phyloP scores from a whole-genome alignment of 2,888 invertebrate species.

The Pomacea canaliculata region DNA sequence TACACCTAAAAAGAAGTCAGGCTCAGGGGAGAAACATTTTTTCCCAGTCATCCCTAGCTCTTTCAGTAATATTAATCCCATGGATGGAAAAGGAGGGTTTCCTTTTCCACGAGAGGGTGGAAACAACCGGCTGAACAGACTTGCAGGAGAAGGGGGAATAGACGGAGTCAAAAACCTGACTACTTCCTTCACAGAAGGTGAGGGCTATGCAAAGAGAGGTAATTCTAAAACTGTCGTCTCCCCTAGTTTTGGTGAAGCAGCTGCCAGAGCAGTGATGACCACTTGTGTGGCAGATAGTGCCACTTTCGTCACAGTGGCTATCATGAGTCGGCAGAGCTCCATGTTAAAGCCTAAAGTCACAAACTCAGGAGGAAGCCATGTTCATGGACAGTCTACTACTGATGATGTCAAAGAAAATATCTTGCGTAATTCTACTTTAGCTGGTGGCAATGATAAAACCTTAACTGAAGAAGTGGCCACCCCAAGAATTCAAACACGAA shows the following conservation, averaged over 20 bases:
- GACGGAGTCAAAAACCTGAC: not conserved
- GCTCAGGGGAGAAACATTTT: not conserved
- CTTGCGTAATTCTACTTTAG: not conserved
- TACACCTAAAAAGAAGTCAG: not conserved
- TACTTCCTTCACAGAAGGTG: slow-evolving; percentile 12
- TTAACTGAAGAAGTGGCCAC: not conserved
- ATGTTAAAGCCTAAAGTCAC: not conserved
- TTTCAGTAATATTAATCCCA: slow-evolving; percentile 4
- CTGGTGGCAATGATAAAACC: not conserved
- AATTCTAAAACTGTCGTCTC: slow-evolving; percentile 45
- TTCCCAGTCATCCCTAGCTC: slow-evolving; percentile 8
- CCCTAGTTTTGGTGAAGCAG: slow-evolving; percentile 54
- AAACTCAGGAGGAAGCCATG: slow-evolving; percentile 4
- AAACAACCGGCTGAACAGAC: not conserved
- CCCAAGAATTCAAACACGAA: slow-evolving; percentile 5
- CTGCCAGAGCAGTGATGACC: slow-evolving; percentile 55
- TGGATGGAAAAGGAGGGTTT: slow-evolving; percentile 21
- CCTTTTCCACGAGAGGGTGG: not conserved
- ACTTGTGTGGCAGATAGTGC: slow-evolving; percentile 52
- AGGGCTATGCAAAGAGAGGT: slow-evolving; percentile 22
- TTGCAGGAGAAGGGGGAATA: not conserved
- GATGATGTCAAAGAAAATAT: slow-evolving; percentile 25
- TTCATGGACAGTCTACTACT: not conserved
- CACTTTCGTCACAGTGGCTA: slow-evolving; percentile 54
- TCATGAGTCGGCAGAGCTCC: slow-evolving; percentile 42